Conservation (phyloP, 2,797 vertebrate genomes). For the Monodelphis domestica region DNA sequence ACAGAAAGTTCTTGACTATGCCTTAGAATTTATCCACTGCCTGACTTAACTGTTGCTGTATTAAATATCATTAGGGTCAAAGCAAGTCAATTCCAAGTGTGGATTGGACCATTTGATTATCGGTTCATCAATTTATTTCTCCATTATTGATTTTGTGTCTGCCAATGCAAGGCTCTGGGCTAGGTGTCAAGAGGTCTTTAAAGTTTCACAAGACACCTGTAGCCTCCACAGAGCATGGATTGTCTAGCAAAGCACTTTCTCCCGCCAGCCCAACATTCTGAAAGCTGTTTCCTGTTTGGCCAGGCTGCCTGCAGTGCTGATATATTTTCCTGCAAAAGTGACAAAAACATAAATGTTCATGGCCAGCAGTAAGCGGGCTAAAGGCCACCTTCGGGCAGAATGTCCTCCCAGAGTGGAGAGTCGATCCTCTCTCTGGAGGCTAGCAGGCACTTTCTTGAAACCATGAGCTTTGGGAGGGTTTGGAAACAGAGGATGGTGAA, state of each 20-base stretch:
- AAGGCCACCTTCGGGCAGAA: not conserved
- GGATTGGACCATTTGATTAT: not conserved
- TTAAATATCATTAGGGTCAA: not conserved
- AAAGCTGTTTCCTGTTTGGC: not conserved
- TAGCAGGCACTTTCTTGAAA: not conserved
- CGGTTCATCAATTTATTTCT: not conserved
- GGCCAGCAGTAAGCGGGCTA: not conserved
- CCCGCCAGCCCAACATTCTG: not conserved
- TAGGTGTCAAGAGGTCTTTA: not conserved
- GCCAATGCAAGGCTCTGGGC: not conserved
- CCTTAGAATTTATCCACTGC: not conserved
- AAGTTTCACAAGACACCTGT: not conserved
- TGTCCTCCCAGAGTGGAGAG: not conserved
- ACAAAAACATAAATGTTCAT: not conserved
- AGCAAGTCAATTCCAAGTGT: not conserved
- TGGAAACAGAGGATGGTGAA: not conserved
- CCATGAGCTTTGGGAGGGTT: not conserved
- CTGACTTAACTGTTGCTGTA: not conserved
- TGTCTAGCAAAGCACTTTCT: not conserved
- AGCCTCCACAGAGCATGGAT: not conserved
- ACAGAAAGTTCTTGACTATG: not conserved
- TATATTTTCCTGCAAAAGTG: not conserved
- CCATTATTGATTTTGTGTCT: not conserved
- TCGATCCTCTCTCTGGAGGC: not conserved
- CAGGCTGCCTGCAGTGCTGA: not conserved